A percentile compares a stretch with the other conserved stretches of the same genome.
These are phyloP conservation scores for Sphecodes monilicornis DNA, from an alignment of 2,888 invertebrate species.

Conservation along the genomic window DNA sequence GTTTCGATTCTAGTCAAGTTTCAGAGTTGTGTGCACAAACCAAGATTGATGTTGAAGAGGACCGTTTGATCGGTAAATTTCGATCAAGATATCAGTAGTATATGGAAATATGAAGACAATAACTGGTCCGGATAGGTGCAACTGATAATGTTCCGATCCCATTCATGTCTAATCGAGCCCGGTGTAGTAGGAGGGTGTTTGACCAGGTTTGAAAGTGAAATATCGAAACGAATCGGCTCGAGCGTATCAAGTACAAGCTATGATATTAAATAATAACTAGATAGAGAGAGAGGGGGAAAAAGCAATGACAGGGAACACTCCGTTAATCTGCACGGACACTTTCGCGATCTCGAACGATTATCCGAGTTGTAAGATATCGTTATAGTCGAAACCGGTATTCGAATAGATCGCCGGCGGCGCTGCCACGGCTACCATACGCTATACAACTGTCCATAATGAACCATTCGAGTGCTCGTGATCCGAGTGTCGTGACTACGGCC, in stretches of 20 bases:
- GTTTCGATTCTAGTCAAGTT: too few relatives aligned
- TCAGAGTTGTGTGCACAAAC: too few relatives aligned
- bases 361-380: conserved; percentile 58
- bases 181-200: background rate
- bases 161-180: background rate
- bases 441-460: conserved; percentile 64
- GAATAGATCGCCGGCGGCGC: conserved; percentile 63
- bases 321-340: conserved; percentile 68
- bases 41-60: too few relatives aligned
- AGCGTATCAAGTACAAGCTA: background rate
- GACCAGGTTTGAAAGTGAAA: conserved; percentile 10
- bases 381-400: conserved; percentile 53
- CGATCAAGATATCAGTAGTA: background rate
- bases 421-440: conserved; percentile 49
- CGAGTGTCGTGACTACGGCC: conserved; percentile 61
- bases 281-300: conserved; percentile 8
- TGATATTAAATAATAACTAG: conserved; percentile 62
- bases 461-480: conserved; percentile 60
- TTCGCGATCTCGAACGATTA: conserved; percentile 68
- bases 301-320: conserved; percentile 56
- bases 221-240: background rate
- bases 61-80: background rate
- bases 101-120: background rate
- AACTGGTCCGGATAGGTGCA: background rate
- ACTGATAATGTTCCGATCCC: background rate